Conservation (phyloP, 2,113 vertebrate genomes). For the Grammatotria lemairii region DNA sequence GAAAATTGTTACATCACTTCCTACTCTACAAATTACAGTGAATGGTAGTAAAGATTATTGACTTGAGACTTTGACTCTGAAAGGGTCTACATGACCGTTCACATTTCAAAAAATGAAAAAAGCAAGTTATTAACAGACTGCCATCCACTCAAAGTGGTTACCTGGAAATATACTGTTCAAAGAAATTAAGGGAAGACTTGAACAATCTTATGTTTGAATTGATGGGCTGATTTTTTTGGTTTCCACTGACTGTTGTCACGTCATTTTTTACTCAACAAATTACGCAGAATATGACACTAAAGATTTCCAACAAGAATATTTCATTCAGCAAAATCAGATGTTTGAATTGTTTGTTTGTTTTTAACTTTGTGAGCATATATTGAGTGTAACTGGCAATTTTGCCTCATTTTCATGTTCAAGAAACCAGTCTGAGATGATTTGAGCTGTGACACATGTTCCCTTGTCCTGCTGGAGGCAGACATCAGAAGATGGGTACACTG, state of each 20-base stretch:
- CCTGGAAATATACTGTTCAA: background rate
- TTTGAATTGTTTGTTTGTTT: background rate
- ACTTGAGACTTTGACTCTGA: background rate
- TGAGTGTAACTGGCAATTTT: background rate
- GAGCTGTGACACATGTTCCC: background rate
- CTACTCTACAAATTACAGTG: background rate
- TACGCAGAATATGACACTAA: background rate
- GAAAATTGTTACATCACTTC: background rate
- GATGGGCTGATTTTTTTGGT: background rate
- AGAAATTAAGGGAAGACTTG: background rate
- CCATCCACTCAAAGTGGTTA: background rate
- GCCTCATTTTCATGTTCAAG: background rate
- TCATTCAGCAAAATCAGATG: background rate
- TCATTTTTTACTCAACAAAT: background rate
- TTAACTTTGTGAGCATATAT: background rate
- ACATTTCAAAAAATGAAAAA: background rate
- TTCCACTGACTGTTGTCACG: background rate
- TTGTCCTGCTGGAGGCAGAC: background rate
- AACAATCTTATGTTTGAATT: background rate
- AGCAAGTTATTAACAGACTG: background rate
- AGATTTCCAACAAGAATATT: background rate
- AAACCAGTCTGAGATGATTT: background rate
- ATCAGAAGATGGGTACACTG: background rate
- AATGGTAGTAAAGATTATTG: background rate
- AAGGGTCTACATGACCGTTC: background rate